phyloP scores from a whole-genome alignment of 1,140 invertebrate species.

The Hylaeus volcanicus region DNA sequence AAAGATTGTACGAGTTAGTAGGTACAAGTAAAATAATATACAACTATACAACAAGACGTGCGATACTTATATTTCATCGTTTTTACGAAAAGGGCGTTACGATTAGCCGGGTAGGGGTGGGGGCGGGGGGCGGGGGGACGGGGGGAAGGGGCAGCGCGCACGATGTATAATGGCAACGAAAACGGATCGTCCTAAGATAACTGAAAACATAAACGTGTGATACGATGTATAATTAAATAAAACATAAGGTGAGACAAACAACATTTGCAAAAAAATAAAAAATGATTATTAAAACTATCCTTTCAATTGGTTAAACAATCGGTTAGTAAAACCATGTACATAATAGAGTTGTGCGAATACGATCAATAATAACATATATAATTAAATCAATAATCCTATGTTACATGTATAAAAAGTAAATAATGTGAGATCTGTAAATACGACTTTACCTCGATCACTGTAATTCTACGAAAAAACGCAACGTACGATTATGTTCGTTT shows the following conservation, averaged over 20 bases:
- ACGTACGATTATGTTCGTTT: constrained; percentile 45
- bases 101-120: neutral
- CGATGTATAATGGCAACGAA: neutral
- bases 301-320: constrained; percentile 70
- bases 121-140: neutral
- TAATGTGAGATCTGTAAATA: constrained; percentile 78
- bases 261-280: constrained; percentile 72
- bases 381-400: constrained; percentile 67
- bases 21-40: neutral
- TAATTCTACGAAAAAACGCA: constrained; percentile 67
- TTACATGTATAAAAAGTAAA: constrained; percentile 73
- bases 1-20: neutral
- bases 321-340: constrained; percentile 74
- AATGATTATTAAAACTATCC: constrained; percentile 74
- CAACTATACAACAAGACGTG: neutral
- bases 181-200: neutral
- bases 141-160: neutral
- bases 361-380: constrained; percentile 71
- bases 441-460: constrained; percentile 74
- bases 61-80: neutral
- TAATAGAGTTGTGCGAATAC: constrained; percentile 71
- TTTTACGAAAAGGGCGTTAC: neutral
- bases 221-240: neutral
- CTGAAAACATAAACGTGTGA: neutral
- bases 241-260: constrained; percentile 62